Base-by-base conservation (phyloP, 2,113 vertebrate species). In the Megaptera novaeangliae region DNA sequence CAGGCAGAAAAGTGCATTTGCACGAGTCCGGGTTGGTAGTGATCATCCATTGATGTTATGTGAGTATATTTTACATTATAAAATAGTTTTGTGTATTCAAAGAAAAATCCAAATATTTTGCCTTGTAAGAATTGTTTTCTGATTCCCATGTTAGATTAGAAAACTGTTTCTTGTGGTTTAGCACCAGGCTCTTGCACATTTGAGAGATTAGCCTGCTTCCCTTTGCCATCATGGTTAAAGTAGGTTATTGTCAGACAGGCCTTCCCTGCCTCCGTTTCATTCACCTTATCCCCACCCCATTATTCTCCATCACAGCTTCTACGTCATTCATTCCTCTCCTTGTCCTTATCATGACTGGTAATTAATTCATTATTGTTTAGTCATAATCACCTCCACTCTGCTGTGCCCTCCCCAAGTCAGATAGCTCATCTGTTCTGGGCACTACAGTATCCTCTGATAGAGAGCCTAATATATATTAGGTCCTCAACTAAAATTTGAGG, bases 261-360 rank as follows among this genome's bases (percentile, higher is more conserved):
- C 18, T 87, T 21, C 7, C 13, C 34, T 61, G 8, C 9, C 55
- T 29, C 36, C 34, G 17, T 25, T 23, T 71, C 9, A 3, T 11
- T 72, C 9, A 18, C 13, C 0, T 11, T 13, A 1, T n/a, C 18
- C 18, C 27, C 27, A 83, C 2, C 8, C 23, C 10, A 1, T 41
- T 41, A 21, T 10, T 27, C 44, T 86, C 14, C 14, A n/a, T 18
- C 5, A 17, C 8, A 44, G 39, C 17, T 77, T 52, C 49, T 5
- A 63, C 29, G 5, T 29, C 46, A 6, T 46, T 46, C 18, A 23
- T 77, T 72, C 9, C 18, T 27, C 41, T 81, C 57, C 52, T 31
- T n/a, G 31, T 1, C 17, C 6, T 75, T 64, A 41, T 8, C 80
- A 85, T 20, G 11, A 71, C 18, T 18, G 21, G 17, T 39, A 44